Base-by-base conservation (phyloP, 2,113 vertebrate species). In the Prunella fulvescens region DNA sequence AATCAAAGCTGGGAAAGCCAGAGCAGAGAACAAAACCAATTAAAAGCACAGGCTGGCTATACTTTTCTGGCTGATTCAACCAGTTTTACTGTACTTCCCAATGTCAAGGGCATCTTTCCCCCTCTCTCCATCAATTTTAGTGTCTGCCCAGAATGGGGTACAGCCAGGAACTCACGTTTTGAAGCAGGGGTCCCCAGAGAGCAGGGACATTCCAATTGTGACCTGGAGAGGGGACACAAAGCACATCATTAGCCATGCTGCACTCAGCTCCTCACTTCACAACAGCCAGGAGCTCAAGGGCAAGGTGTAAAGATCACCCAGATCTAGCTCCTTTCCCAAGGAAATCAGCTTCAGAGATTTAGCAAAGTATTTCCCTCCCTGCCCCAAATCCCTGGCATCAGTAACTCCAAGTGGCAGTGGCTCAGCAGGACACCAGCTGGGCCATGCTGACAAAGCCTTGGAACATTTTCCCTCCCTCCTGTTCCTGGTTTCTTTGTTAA, bases 151-250 rank as follows among this genome's bases (percentile, higher is more conserved):
- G 70, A 66, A 60, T 0, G 0, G 25, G 22, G 25, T 0, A 1
- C 24, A 29, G 15, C 19, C 58, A 81, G 42, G 61, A 76, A 98
- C 99, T 99, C 96, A 99, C 99, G 98, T 99, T 98, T 99, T 99
- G 95, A 99, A 99, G 98, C 99, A 99, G 15, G 99, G 99, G 89
- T 99, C 99, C 91, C 99, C 99, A 2, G 99, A 99, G 7, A 99
- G 98, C 45, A 99, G 98, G 45, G 98, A 99, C 99, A 99, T 99
- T 80, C 99, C 99, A 2, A 99, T 99, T 8, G 98, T 99, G 95
- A 99, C 98, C 99, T 99, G 95, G 25, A 74, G 31, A 91, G 44
- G 53, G 11, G n/a, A 64, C n/a, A 94, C 33, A 94, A 79, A 44
- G 35, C 62, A 77, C 65, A 44, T 51, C 1, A 2, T 93, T 66